phyloP scores from a whole-genome alignment of 2,888 invertebrate genomes.

The Microctonus brassicae region DNA sequence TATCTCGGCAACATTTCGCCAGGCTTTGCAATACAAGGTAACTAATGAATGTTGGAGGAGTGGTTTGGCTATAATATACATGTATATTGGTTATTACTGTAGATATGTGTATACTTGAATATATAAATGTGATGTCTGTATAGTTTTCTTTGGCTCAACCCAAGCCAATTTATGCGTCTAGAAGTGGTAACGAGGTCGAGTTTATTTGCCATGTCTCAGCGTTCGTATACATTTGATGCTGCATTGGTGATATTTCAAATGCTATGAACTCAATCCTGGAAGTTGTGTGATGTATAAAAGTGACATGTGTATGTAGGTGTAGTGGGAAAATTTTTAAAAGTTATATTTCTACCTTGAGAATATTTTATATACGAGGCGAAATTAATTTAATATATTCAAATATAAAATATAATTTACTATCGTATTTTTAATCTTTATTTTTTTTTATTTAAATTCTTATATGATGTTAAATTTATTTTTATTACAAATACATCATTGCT shows the following conservation, averaged over 20 bases:
- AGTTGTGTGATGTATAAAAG: too few species aligned
- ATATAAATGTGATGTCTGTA: not conserved
- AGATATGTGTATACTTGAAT: not conserved
- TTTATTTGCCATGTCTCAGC: not conserved
- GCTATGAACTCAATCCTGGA: not conserved
- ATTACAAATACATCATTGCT: constrained; percentile 27
- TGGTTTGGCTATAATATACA: constrained; percentile 12
- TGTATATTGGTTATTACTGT: not conserved
- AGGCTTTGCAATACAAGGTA: constrained; percentile 22
- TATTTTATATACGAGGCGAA: too few species aligned
- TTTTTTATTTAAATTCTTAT: too few species aligned
- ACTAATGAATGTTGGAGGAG: constrained; percentile 35
- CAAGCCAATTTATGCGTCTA: constrained; percentile 20
- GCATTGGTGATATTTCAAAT: constrained; percentile 9
- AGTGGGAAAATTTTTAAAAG: too few species aligned
- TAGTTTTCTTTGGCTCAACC: constrained; percentile 24
- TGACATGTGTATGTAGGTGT: too few species aligned
- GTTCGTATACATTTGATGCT: constrained; percentile 8
- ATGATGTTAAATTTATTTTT: constrained; percentile 18
- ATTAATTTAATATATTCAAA: too few species aligned
- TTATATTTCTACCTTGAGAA: too few species aligned
- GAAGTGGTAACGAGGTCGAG: constrained; percentile 18
- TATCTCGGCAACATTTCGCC: constrained; percentile 20
- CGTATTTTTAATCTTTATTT: too few species aligned
- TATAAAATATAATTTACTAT: too few species aligned